Evolutionary conservation across 2,113 vertebrate species (phyloP), one percentile per base, ranked within the genome.

Genomic region (Urocitellus parryii): DNA sequence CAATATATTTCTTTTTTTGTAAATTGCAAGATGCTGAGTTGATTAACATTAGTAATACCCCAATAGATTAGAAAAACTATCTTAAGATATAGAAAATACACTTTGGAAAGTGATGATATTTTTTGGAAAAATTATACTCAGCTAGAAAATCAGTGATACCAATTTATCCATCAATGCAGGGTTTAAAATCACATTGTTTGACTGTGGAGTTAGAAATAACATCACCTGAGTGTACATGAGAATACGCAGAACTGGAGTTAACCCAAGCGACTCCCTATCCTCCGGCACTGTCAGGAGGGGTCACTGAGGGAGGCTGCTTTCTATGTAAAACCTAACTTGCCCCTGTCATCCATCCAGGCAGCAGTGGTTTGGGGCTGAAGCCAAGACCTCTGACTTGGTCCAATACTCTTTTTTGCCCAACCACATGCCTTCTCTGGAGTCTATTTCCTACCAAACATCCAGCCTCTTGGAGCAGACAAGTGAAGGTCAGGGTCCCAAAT

Each of bases 381-480:
- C 83, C 56, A 91, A 91, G 74, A 68, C 34, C 37, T 87, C 42
- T 73, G n/a, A 39, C 51, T 42, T 74, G 20, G 2, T 45, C 76
- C 58, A 56, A 56, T 45, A 10, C 42, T 83, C 86, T 83, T 68
- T 39, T 45, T 12, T 39, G 51, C 51, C 74, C 70, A 83, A 61
- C 16, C 37, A 0, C 6, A 5, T 42, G 14, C 8, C 80, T 51
- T 80, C 51, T 80, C 77, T 70, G 61, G 86, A 89, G 13, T 63
- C 61, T 94, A 37, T 81, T 94, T 82, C 63, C 63, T 89, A 77
- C 63, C 85, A 87, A 78, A 48, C 7, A 87, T 53, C 58, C 37
- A 27, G 18, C 8, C 29, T 86, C 10, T 63, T 91, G 17, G 17
- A 84, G 29, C 65, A 67, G 82, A 74, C 22, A 42, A 65, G 29